Conservation (phyloP, 2,797 vertebrate species). For the Cyprinodon diabolis region DNA sequence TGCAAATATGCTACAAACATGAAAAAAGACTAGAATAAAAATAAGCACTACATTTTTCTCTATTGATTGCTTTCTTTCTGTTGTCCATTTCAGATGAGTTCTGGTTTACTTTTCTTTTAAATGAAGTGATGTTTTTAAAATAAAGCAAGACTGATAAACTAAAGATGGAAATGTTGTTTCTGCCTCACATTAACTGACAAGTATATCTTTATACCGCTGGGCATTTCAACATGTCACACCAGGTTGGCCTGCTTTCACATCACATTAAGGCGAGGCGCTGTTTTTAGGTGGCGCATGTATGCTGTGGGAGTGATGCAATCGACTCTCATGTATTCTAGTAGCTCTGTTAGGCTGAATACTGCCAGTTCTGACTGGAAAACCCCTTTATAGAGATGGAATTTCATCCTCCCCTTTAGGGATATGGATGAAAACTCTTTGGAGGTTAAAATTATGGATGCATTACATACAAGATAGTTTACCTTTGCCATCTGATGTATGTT, state of each 20-base stretch:
- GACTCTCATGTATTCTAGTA: slow-evolving; percentile 38
- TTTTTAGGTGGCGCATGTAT: slow-evolving; percentile 28
- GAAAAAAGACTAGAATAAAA: too few species aligned
- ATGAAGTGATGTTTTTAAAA: too few species aligned
- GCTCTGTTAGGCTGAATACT: slow-evolving; percentile 40
- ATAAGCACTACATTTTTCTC: too few species aligned
- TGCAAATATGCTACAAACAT: too few species aligned
- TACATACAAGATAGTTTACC: slow-evolving; percentile 48
- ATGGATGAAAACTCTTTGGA: slow-evolving; percentile 37
- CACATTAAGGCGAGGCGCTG: slow-evolving; percentile 23
- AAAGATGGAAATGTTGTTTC: not conserved
- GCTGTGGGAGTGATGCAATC: slow-evolving; percentile 34
- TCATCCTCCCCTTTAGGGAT: slow-evolving; percentile 19
- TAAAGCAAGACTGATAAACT: too few species aligned
- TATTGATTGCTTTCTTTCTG: too few species aligned
- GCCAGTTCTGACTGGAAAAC: slow-evolving; percentile 31
- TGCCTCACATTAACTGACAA: slow-evolving; percentile 30
- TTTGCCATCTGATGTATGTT: slow-evolving; percentile 45
- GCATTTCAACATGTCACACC: slow-evolving; percentile 32
- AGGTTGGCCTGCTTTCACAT: slow-evolving; percentile 36
- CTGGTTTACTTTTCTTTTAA: too few species aligned
- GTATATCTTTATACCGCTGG: slow-evolving; percentile 34
- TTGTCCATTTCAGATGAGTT: too few species aligned
- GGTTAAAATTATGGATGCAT: slow-evolving; percentile 40
- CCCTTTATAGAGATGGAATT: slow-evolving; percentile 20